Conservation (phyloP, 1,140 invertebrate genomes). For the Drosophila virilis region DNA sequence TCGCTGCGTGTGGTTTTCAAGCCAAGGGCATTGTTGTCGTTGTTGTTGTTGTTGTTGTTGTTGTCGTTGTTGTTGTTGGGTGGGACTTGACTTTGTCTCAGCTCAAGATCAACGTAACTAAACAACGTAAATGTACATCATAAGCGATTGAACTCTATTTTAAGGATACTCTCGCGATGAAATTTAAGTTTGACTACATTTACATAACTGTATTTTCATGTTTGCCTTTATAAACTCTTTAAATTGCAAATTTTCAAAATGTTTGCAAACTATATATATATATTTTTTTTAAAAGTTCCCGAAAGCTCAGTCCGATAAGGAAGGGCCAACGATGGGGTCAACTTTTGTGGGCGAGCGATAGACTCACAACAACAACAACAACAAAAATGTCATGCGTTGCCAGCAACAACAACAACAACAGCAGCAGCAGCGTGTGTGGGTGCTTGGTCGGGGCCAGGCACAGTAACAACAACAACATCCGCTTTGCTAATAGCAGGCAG, state of each 20-base stretch:
- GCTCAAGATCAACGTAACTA: constrained; percentile 61
- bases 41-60: constrained; percentile 34
- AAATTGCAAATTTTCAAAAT: constrained; percentile 11
- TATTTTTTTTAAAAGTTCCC: not conserved
- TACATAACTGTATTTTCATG: too few relatives aligned
- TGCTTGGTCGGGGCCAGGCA: constrained; percentile 44
- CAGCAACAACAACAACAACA: constrained; percentile 45
- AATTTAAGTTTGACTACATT: not conserved
- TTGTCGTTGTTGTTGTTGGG: constrained; percentile 36
- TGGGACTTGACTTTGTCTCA: constrained; percentile 65
- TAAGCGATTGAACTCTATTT: too few relatives aligned
- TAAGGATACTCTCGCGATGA: not conserved
- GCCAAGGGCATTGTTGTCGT: constrained; percentile 61
- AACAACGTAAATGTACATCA: not conserved
- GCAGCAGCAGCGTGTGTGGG: constrained; percentile 56
- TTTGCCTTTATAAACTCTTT: not conserved
- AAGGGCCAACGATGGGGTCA: constrained; percentile 56
- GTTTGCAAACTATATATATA: not conserved
- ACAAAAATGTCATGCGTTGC: constrained; percentile 67
- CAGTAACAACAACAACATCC: constrained; percentile 71
- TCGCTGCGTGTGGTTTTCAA: constrained; percentile 72
- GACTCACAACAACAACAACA: constrained; percentile 26
- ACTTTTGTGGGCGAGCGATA: constrained; percentile 60
- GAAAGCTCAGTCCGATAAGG: constrained; percentile 49
- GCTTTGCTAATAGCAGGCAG: constrained; percentile 78